phyloP scores from a whole-genome alignment of 2,113 vertebrate species.

The Pandion haliaetus region DNA sequence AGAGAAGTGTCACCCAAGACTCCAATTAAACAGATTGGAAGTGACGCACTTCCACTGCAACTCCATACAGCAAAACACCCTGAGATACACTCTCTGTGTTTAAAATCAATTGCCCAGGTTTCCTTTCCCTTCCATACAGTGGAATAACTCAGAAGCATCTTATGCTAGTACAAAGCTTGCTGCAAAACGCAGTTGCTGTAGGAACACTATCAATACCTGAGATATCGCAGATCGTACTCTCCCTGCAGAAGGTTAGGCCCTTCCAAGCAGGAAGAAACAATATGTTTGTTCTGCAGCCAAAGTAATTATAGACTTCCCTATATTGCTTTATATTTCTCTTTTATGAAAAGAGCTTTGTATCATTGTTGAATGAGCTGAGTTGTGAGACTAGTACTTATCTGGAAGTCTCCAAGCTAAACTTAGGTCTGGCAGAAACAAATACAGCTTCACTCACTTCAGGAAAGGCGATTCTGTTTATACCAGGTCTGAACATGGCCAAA shows the following conservation, averaged over 20 bases:
- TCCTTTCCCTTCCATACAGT: background rate
- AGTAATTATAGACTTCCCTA: background rate
- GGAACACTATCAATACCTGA: background rate
- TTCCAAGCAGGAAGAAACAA: slow-evolving; percentile 33
- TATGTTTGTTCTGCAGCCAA: slow-evolving; percentile 22
- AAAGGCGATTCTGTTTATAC: background rate
- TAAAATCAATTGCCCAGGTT: background rate
- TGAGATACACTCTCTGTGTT: background rate
- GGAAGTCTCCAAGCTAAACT: background rate
- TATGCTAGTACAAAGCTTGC: background rate
- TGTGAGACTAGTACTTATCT: background rate
- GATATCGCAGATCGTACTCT: background rate
- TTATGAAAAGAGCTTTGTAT: slow-evolving; percentile 34
- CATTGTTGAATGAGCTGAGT: background rate
- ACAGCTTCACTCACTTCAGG: background rate
- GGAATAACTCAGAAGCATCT: background rate
- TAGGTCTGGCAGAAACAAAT: background rate
- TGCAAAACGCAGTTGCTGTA: background rate
- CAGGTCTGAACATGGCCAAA: background rate
- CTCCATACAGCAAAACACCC: background rate
- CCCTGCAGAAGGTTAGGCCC: background rate
- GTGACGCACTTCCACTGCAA: background rate
- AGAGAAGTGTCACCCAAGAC: background rate
- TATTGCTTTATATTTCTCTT: background rate
- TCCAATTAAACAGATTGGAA: slow-evolving; percentile 37